A percentile compares a stretch with the other conserved stretches of the same genome.
Conservation (phyloP, 1,140 invertebrate genomes). For the Rhagoletis pomonella region DNA sequence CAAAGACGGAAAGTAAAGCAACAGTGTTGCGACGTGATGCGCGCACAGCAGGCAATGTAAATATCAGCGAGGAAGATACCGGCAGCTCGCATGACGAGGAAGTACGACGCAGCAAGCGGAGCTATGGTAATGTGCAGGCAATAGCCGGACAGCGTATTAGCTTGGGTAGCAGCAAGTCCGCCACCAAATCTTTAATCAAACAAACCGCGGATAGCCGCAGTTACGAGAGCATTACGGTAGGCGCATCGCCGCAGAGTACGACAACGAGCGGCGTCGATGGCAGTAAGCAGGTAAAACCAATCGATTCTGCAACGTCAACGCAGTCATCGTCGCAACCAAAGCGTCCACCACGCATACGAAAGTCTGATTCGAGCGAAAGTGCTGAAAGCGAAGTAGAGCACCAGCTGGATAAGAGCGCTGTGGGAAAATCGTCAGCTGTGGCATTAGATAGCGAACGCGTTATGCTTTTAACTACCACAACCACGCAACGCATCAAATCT, state of each 20-base stretch:
- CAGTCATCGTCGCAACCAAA: slow-evolving; percentile 62
- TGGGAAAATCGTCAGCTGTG: slow-evolving; percentile 35
- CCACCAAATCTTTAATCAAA: slow-evolving; percentile 57
- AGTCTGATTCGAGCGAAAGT: slow-evolving; percentile 54
- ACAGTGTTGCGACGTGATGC: slow-evolving; percentile 28
- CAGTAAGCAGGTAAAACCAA: neutral
- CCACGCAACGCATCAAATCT: slow-evolving; percentile 77
- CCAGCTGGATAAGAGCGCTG: neutral
- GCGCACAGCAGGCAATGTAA: slow-evolving; percentile 26
- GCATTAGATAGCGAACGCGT: slow-evolving; percentile 51
- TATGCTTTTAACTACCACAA: slow-evolving; percentile 65
- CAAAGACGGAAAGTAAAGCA: slow-evolving; percentile 17
- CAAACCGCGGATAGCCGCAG: slow-evolving; percentile 69
- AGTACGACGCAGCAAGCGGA: slow-evolving; percentile 57
- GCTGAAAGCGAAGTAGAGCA: slow-evolving; percentile 24
- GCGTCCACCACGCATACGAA: slow-evolving; percentile 71
- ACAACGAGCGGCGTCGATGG: neutral
- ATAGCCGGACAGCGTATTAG: slow-evolving; percentile 78
- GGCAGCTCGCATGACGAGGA: slow-evolving; percentile 16
- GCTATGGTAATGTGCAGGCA: slow-evolving; percentile 76
- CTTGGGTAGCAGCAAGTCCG: slow-evolving; percentile 73
- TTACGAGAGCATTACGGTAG: slow-evolving; percentile 73
- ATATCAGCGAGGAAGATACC: neutral
- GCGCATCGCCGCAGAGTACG: slow-evolving; percentile 13
- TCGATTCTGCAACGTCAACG: neutral